Conservation (phyloP, 1,140 invertebrate species). For the Halyomorpha halys region DNA sequence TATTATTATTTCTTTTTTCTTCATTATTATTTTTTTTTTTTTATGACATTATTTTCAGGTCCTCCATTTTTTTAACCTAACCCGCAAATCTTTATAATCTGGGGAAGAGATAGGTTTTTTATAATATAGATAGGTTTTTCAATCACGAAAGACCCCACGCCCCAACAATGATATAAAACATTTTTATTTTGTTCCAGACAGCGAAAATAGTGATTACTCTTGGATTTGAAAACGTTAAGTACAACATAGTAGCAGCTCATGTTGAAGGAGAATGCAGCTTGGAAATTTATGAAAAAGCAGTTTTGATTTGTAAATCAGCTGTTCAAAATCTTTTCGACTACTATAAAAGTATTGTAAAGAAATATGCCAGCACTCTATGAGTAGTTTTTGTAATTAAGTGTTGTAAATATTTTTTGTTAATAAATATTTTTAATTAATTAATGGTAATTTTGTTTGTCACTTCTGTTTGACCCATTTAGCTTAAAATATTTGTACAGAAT, state of each 20-base stretch:
- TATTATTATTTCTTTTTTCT: neutral
- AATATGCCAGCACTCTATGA: constrained; percentile 17
- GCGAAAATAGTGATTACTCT: constrained; percentile 17
- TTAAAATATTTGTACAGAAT: no score
- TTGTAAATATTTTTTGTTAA: neutral
- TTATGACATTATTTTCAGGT: no score
- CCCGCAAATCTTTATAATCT: no score
- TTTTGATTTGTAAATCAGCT: constrained; percentile 16
- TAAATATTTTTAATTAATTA: no score
- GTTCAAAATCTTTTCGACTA: constrained; percentile 17
- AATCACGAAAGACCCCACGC: no score
- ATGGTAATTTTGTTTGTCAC: no score
- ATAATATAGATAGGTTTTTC: no score
- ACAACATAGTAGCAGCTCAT: constrained; percentile 16
- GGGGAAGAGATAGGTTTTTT: no score
- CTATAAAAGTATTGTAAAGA: constrained; percentile 17
- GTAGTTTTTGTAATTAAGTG: neutral
- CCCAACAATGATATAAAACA: no score
- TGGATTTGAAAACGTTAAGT: constrained; percentile 20
- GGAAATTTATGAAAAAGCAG: constrained; percentile 5
- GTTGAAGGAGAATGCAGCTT: constrained; percentile 12
- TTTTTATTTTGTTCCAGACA: constrained; percentile 19
- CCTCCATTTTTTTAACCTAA: neutral
- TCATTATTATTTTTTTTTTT: neutral
- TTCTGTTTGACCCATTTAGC: no score